Percentiles rank a stretch among this genome's conserved stretches.
These are phyloP conservation scores for Paragorgia papillata DNA, from an alignment of 92 coral and sea anemone genomes.

Conservation along the genomic window DNA sequence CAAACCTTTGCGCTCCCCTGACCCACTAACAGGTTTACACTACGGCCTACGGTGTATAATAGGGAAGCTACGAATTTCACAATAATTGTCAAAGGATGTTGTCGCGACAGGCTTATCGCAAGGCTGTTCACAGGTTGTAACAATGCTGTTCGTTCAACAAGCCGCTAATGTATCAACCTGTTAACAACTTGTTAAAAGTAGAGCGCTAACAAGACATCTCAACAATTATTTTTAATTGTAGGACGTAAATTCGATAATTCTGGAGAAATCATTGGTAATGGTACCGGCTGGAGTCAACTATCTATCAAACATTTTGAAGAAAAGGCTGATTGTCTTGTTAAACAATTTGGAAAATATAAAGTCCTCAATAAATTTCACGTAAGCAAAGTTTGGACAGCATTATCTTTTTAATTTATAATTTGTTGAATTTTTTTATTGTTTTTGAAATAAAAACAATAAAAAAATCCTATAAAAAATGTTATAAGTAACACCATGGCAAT, in stretches of 20 bases:
- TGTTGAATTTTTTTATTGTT: neutral
- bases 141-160: too few species aligned
- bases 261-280: conserved; percentile 81
- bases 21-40: too few species aligned
- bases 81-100: too few species aligned
- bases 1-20: too few species aligned
- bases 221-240: conserved; percentile 28
- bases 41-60: too few species aligned
- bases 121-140: too few species aligned
- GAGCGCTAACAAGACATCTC: neutral
- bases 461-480: too few species aligned
- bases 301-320: conserved; percentile 83
- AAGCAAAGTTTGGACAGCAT: conserved; percentile 26
- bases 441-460: too few species aligned
- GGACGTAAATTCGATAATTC: conserved; percentile 90
- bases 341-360: conserved; percentile 84
- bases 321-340: conserved; percentile 86
- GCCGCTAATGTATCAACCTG: too few species aligned
- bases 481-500: too few species aligned
- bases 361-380: conserved; percentile 91
- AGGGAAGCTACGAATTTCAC: too few species aligned
- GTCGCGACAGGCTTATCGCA: too few species aligned
- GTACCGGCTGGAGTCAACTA: conserved; percentile 79
- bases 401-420: neutral
- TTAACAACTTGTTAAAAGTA: neutral